phyloP scores from a whole-genome alignment of 37 sponge, comb jelly and placozoan species.

The Theonella swinhoei region DNA sequence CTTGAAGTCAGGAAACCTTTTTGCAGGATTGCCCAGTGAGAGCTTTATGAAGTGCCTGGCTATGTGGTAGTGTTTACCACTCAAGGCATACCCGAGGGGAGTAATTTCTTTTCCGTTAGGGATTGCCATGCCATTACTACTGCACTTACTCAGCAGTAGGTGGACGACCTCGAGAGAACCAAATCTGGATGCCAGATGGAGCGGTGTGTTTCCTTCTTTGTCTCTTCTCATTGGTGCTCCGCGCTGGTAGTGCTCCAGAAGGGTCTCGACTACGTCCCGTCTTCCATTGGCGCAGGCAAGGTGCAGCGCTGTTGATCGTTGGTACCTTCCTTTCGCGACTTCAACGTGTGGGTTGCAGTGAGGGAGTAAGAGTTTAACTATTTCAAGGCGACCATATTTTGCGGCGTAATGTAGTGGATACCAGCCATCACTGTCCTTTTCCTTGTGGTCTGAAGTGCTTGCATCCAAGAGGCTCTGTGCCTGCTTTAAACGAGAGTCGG shows the following conservation, averaged over 20 bases:
- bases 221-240: background rate
- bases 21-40: background rate
- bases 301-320: background rate
- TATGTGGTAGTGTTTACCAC: background rate
- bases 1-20: background rate
- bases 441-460: background rate
- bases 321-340: background rate
- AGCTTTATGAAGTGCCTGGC: background rate
- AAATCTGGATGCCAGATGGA: background rate
- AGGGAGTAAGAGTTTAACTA: background rate
- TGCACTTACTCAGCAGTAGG: background rate
- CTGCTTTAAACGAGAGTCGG: no score
- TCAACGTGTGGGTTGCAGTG: background rate
- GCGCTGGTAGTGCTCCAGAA: background rate
- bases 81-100: background rate
- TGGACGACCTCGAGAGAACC: background rate
- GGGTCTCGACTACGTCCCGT: background rate
- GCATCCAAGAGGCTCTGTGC: no score
- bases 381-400: background rate
- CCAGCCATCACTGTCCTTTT: background rate
- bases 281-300: background rate
- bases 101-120: background rate
- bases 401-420: background rate
- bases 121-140: background rate
- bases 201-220: background rate